Conservation (phyloP, 2,113 vertebrate species). For the Neomonachus schauinslandi region DNA sequence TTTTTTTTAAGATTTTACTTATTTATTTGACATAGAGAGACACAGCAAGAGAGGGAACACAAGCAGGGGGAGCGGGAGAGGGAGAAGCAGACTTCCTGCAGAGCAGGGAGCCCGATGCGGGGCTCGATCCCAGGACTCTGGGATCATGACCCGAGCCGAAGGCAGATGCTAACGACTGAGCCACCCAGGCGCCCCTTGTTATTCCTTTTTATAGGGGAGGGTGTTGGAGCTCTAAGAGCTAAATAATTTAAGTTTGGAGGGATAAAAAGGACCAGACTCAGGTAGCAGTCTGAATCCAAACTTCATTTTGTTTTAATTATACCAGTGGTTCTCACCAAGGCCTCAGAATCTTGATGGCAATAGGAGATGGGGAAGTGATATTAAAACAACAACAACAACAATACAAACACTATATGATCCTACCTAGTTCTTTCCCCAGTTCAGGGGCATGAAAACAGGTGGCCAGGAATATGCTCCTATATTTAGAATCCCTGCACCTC, state of each 20-base stretch:
- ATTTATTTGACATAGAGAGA: too few species aligned
- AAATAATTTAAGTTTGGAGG: slow-evolving; percentile 13
- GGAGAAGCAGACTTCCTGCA: too few species aligned
- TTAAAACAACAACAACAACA: neutral
- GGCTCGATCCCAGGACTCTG: too few species aligned
- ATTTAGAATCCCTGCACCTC: slow-evolving; percentile 51
- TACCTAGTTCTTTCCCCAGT: neutral
- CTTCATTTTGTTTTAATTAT: slow-evolving; percentile 39
- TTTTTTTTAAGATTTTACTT: too few species aligned
- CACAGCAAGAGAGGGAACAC: too few species aligned
- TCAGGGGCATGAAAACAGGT: neutral
- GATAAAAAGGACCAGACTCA: neutral
- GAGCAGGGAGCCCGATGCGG: too few species aligned
- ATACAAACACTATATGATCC: neutral
- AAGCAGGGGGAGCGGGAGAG: too few species aligned
- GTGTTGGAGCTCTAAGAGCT: neutral
- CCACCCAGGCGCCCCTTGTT: neutral
- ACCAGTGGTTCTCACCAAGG: neutral
- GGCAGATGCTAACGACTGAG: too few species aligned
- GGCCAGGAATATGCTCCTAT: neutral
- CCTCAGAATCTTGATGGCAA: neutral
- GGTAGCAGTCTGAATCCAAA: slow-evolving; percentile 16
- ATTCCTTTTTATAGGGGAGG: neutral
- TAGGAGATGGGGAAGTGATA: neutral
- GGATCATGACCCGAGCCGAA: too few species aligned